Conservation (phyloP, 2,113 vertebrate genomes). For the Zeus faber region DNA sequence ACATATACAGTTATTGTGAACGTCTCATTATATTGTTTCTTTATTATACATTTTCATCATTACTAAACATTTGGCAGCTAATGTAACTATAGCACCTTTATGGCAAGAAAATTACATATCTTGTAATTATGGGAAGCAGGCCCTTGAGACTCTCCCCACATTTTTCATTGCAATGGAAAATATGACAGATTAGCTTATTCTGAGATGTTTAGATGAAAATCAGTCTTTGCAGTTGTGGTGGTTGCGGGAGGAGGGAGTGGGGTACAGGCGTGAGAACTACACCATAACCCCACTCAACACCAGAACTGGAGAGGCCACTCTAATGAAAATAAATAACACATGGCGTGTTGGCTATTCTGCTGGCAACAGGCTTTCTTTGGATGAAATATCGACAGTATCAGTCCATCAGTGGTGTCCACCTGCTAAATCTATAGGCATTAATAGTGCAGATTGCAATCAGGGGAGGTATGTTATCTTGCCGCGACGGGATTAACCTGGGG, state of each 20-base stretch:
- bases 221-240: slow-evolving; percentile 22
- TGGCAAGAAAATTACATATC: slow-evolving; percentile 21
- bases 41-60: too few species aligned
- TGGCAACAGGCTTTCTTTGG: neutral
- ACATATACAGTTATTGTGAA: too few species aligned
- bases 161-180: slow-evolving; percentile 26
- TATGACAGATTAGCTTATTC: too few species aligned
- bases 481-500: slow-evolving; percentile 21
- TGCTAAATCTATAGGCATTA: slow-evolving; percentile 49
- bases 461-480: slow-evolving; percentile 45
- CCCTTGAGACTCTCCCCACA: too few species aligned
- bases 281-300: neutral
- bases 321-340: neutral
- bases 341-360: neutral
- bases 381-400: slow-evolving; percentile 30
- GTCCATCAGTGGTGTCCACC: slow-evolving; percentile 42
- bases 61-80: neutral
- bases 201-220: slow-evolving; percentile 14
- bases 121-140: too few species aligned
- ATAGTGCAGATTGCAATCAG: slow-evolving; percentile 51
- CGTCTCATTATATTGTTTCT: too few species aligned
- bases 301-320: neutral
- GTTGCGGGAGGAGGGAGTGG: neutral
- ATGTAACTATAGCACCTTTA: slow-evolving; percentile 38
- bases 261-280: neutral